Evolutionary conservation across 2,113 vertebrate genomes (phyloP).

Genomic region (Hystrix brachyura): DNA sequence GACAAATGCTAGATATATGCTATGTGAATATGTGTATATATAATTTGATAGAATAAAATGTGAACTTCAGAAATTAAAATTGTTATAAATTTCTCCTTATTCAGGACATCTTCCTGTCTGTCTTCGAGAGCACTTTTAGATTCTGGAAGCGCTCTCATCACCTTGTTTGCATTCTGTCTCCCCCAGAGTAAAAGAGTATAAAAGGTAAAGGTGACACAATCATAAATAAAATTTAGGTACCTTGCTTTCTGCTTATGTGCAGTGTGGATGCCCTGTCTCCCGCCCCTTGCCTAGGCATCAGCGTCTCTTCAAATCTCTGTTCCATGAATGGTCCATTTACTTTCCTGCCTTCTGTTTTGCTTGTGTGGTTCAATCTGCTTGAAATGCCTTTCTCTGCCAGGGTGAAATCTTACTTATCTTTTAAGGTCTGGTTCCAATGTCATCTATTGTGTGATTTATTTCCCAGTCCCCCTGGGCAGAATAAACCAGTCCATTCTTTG

Average conservation of each 20-base stretch:
- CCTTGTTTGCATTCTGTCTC: neutral
- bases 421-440: neutral
- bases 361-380: neutral
- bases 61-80: slow-evolving; percentile 17
- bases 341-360: neutral
- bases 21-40: neutral
- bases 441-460: slow-evolving; percentile 4
- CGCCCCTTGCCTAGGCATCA: neutral
- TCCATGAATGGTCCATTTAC: neutral
- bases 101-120: neutral
- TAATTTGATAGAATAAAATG: neutral
- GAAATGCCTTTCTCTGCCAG: neutral
- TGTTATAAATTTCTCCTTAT: neutral
- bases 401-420: neutral
- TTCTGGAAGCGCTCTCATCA: neutral
- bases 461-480: neutral
- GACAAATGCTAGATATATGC: too few relatives aligned
- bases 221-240: neutral
- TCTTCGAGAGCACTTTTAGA: neutral
- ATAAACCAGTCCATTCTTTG: neutral
- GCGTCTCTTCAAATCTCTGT: neutral
- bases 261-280: neutral
- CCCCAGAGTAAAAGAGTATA: neutral
- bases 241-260: neutral
- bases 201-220: neutral